Percentiles rank a stretch among this genome's conserved stretches.
These are phyloP conservation scores for Chiroxiphia lanceolata DNA, from an alignment of 2,797 vertebrate species.

Conservation along the genomic window DNA sequence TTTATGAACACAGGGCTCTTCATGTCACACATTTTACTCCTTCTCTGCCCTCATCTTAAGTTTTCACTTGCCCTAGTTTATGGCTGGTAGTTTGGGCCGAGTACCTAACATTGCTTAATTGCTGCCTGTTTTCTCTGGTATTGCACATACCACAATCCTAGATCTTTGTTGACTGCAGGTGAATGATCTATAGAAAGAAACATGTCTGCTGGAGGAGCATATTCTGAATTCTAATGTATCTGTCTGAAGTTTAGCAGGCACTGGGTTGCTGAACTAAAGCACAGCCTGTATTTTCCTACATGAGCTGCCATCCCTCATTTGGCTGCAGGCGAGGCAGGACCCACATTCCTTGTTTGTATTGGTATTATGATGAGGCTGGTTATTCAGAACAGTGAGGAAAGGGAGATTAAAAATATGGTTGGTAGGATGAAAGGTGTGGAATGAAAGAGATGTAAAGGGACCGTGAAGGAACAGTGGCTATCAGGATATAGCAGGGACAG, in stretches of 20 bases:
- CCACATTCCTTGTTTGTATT: neutral
- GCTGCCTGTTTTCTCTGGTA: neutral
- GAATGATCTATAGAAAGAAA: neutral
- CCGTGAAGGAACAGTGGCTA: neutral
- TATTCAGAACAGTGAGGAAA: neutral
- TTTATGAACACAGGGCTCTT: slow-evolving; percentile 28
- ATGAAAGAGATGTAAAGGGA: neutral
- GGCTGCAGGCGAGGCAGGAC: neutral
- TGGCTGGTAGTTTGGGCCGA: neutral
- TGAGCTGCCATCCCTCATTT: neutral
- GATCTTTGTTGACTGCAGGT: slow-evolving; percentile 1
- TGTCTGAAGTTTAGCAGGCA: neutral
- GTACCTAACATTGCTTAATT: slow-evolving; percentile 31
- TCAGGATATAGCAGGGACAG: neutral
- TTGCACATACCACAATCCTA: neutral
- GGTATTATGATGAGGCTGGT: neutral
- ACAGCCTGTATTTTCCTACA: neutral
- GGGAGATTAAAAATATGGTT: neutral
- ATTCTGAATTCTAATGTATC: neutral
- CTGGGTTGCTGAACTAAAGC: neutral
- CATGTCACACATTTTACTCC: neutral
- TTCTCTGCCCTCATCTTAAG: neutral
- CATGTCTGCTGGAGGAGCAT: neutral
- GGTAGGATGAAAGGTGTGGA: neutral
- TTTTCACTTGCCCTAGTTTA: slow-evolving; percentile 29